phyloP scores from a whole-genome alignment of 2,113 vertebrate species.

The Helogale parvula region DNA sequence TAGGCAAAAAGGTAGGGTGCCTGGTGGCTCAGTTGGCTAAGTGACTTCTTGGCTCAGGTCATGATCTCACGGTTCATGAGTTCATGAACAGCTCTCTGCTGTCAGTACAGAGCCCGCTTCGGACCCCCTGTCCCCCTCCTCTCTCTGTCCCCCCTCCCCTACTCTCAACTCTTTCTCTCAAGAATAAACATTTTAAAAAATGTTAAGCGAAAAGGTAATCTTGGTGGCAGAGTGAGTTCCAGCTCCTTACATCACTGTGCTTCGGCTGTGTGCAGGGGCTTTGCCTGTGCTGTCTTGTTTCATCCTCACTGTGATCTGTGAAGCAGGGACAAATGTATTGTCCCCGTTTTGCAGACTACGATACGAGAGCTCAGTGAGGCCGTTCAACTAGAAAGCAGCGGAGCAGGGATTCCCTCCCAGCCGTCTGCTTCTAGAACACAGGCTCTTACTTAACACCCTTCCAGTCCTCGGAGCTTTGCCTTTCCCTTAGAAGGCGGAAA shows the following conservation, averaged over 20 bases:
- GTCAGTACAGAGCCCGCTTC: too few species aligned
- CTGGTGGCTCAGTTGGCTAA: too few species aligned
- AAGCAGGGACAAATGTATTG: not conserved
- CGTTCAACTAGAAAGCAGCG: not conserved
- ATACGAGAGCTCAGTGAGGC: not conserved
- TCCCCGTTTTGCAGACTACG: not conserved
- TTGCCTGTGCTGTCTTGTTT: not conserved
- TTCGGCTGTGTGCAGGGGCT: not conserved
- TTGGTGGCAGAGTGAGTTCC: not conserved
- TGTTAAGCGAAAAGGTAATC: not conserved
- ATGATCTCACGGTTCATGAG: too few species aligned
- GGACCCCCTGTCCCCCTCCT: too few species aligned
- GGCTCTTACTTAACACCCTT: not conserved
- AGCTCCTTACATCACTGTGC: not conserved
- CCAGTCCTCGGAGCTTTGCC: not conserved
- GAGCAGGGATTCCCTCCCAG: not conserved
- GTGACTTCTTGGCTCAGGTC: too few species aligned
- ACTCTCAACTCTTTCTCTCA: too few species aligned
- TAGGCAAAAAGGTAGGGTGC: too few species aligned
- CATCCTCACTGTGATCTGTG: not conserved
- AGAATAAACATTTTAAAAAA: too few species aligned
- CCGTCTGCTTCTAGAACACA: not conserved
- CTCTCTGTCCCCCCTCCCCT: too few species aligned
- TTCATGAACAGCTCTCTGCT: too few species aligned
- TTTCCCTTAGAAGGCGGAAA: not conserved